These are phyloP conservation scores for Sebastes matsubarae DNA, from an alignment of 2,797 vertebrate genomes.

Conservation along the genomic window DNA sequence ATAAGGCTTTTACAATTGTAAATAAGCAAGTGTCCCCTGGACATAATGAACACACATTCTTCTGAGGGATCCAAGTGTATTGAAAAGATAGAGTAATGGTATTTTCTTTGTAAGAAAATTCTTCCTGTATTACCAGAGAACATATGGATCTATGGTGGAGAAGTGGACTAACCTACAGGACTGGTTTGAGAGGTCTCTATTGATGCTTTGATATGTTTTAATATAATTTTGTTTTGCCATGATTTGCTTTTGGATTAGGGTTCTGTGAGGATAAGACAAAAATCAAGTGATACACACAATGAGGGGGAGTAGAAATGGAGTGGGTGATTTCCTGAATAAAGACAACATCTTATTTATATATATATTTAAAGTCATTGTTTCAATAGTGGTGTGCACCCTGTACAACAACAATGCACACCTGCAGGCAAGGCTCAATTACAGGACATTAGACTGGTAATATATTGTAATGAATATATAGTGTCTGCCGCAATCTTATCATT, in stretches of 20 bases:
- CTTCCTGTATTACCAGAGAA: not conserved
- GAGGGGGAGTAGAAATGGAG: not conserved
- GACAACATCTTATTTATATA: not conserved
- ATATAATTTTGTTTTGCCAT: not conserved
- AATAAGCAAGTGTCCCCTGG: not conserved
- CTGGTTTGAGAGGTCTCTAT: not conserved
- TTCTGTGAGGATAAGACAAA: not conserved
- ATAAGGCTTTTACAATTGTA: conserved; percentile 28
- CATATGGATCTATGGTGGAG: not conserved
- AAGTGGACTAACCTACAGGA: not conserved
- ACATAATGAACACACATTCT: conserved; percentile 26
- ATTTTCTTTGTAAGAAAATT: not conserved
- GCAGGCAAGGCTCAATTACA: conserved; percentile 17
- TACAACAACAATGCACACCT: conserved; percentile 5
- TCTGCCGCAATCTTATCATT: conserved; percentile 18
- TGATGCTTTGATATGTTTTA: not conserved
- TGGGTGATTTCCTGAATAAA: not conserved
- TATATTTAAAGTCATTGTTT: conserved; percentile 3
- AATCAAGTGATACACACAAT: not conserved
- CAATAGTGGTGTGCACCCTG: not conserved
- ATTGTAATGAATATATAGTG: conserved; percentile 22
- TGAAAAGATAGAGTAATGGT: not conserved
- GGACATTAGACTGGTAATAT: conserved; percentile 15
- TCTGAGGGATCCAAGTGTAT: not conserved
- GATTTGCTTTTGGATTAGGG: not conserved